phyloP scores from a whole-genome alignment of 2,888 invertebrate genomes.

The Patella pellucida region DNA sequence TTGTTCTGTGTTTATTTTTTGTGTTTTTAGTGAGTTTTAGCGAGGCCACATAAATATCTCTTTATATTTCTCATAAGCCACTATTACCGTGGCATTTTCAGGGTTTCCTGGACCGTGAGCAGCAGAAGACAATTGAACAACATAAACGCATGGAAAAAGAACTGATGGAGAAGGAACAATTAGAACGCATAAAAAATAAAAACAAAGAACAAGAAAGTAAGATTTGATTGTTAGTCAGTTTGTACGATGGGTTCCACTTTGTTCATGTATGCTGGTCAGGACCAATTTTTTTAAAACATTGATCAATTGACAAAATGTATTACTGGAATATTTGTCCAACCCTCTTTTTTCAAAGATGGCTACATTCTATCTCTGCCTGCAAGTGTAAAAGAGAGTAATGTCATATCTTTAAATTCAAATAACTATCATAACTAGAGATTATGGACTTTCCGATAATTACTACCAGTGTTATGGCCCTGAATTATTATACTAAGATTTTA shows the following conservation, averaged over 20 bases:
- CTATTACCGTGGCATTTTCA: slow-evolving; percentile 62
- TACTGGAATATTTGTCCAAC: too few relatives aligned
- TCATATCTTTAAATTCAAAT: too few relatives aligned
- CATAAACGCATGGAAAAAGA: slow-evolving; percentile 77
- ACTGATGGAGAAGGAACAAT: slow-evolving; percentile 80
- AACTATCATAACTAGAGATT: too few relatives aligned
- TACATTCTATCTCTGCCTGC: too few relatives aligned
- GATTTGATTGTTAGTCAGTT: slow-evolving; percentile 28
- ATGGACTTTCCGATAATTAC: too few relatives aligned
- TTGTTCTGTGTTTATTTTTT: not conserved
- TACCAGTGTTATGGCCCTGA: too few relatives aligned
- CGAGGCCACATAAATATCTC: not conserved
- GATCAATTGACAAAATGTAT: too few relatives aligned
- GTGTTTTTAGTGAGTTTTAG: slow-evolving; percentile 1
- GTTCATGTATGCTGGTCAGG: not conserved
- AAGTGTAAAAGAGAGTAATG: too few relatives aligned
- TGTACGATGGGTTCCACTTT: not conserved
- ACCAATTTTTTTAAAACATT: not conserved
- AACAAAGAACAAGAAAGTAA: slow-evolving; percentile 92
- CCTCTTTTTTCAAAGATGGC: too few relatives aligned
- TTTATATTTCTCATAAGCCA: slow-evolving; percentile 6
- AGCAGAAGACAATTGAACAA: slow-evolving; percentile 82
- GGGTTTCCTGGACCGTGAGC: slow-evolving; percentile 88
- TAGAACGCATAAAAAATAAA: slow-evolving; percentile 90
- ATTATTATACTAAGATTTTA: too few relatives aligned